Evolutionary conservation across 2,888 invertebrate genomes (phyloP).

Genomic region (Bursaphelenchus okinawaensis): DNA sequence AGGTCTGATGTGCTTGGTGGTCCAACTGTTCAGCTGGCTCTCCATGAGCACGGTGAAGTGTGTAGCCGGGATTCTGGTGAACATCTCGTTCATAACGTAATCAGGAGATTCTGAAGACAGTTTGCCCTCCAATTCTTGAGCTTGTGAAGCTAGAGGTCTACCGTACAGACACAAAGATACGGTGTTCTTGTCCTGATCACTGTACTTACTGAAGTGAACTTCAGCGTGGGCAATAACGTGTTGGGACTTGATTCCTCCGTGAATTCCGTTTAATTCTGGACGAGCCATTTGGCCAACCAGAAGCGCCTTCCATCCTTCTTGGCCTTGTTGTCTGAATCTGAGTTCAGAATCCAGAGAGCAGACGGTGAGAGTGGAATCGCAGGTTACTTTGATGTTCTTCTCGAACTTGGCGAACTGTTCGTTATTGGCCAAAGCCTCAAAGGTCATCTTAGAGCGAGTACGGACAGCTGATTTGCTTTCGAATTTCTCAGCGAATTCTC

Average conservation of each 20-base stretch:
- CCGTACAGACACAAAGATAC: constrained; percentile 12
- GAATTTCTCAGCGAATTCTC: background rate
- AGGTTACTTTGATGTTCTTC: background rate
- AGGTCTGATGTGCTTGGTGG: background rate
- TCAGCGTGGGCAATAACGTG: constrained; percentile 12
- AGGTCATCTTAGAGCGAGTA: background rate
- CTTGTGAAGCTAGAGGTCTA: background rate
- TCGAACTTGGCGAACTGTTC: background rate
- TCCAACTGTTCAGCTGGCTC: background rate
- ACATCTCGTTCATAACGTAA: background rate
- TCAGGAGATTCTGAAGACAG: background rate
- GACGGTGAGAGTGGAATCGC: background rate
- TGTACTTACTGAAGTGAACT: constrained; percentile 3
- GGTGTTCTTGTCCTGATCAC: constrained; percentile 1
- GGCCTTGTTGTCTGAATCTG: background rate
- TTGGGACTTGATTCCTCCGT: constrained; percentile 5
- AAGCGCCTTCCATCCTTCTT: background rate
- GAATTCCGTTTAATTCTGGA: constrained; percentile 6
- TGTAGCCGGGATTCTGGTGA: constrained; percentile 2
- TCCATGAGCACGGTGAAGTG: constrained; percentile 6
- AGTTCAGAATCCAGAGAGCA: constrained; percentile 3
- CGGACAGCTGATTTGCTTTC: background rate
- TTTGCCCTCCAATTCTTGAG: background rate
- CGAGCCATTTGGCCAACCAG: constrained; percentile 1
- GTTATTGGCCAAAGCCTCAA: background rate